Percentiles rank a stretch among this genome's conserved stretches.
phyloP scores from a whole-genome alignment of 2,113 vertebrate genomes.

The Carassius carassius region DNA sequence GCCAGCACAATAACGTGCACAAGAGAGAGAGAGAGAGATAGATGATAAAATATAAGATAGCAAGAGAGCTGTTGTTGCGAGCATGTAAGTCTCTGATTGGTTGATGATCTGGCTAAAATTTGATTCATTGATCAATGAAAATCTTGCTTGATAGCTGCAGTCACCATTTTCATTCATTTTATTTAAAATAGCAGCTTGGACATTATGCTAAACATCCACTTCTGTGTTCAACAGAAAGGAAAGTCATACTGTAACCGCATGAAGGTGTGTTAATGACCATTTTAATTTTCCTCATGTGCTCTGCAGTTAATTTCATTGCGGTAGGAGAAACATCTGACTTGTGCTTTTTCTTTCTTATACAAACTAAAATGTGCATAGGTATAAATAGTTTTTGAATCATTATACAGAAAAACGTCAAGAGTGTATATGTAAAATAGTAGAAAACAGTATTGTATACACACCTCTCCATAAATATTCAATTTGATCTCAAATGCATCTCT shows the following conservation, averaged over 20 bases:
- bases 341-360: neutral
- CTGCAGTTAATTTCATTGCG: neutral
- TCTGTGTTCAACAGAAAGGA: neutral
- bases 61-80: slow-evolving; percentile 47
- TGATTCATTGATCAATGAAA: no score
- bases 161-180: no score
- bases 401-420: neutral
- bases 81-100: slow-evolving; percentile 18
- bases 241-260: neutral
- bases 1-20: slow-evolving; percentile 46
- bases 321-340: neutral
- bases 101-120: no score
- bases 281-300: neutral
- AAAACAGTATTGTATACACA: neutral
- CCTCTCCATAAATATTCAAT: neutral
- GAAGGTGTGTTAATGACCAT: neutral
- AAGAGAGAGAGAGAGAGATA: slow-evolving; percentile 47
- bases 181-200: neutral
- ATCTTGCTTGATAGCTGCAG: no score
- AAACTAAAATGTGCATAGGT: neutral
- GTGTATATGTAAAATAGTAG: neutral
- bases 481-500: neutral
- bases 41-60: slow-evolving; percentile 59
- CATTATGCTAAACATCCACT: neutral
- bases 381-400: neutral